Conservation (phyloP, 2,797 vertebrate genomes). For the Sitta carolinensis region DNA sequence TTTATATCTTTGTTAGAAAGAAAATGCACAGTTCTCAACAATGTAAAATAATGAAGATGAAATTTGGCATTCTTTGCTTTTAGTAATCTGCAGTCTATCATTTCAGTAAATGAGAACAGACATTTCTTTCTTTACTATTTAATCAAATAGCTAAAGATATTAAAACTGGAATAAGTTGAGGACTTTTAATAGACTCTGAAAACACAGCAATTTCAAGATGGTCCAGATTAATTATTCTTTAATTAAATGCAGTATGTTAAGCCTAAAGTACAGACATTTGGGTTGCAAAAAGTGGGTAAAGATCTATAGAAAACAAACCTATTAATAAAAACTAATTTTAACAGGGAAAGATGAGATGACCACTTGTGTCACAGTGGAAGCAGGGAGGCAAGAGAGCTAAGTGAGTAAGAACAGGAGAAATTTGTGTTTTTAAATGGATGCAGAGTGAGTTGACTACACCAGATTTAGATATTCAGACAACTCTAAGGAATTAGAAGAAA, state of each 20-base stretch:
- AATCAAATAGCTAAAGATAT: slow-evolving; percentile 43
- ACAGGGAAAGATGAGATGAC: not conserved
- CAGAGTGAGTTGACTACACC: not conserved
- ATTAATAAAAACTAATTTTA: not conserved
- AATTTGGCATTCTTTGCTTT: slow-evolving; percentile 39
- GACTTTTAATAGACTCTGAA: slow-evolving; percentile 20
- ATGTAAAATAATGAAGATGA: not conserved
- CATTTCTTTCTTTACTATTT: slow-evolving; percentile 29
- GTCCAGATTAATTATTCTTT: slow-evolving; percentile 24
- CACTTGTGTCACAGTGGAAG: not conserved
- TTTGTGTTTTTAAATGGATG: not conserved
- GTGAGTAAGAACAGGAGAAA: not conserved
- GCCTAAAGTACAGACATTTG: not conserved
- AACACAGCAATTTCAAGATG: not conserved
- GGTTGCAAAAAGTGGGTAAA: not conserved
- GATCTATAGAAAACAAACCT: not conserved
- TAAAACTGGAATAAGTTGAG: slow-evolving; percentile 22
- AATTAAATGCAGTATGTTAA: slow-evolving; percentile 8
- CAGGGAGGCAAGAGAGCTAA: not conserved
- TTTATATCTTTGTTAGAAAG: not conserved
- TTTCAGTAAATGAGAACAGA: slow-evolving; percentile 5
- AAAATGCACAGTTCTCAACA: not conserved
- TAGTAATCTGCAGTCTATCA: slow-evolving; percentile 21
- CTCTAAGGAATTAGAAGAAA: not conserved
- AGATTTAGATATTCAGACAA: not conserved